These are phyloP conservation scores for Caloenas nicobarica DNA, from an alignment of 2,113 vertebrate species.

Conservation along the genomic window DNA sequence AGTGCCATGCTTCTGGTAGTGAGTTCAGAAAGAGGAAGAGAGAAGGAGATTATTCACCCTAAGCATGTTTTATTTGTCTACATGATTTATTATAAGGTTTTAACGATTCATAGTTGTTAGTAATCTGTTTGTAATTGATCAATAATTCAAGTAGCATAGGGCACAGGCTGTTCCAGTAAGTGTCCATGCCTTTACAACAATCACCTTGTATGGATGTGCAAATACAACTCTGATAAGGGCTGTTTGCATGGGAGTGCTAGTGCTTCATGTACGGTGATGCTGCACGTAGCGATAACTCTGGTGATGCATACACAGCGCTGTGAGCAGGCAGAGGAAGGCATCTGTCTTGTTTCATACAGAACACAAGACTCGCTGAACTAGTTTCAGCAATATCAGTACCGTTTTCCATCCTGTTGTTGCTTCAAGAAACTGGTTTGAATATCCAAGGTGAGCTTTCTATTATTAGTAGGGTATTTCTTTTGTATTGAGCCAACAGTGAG, in stretches of 20 bases:
- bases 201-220: slow-evolving; percentile 26
- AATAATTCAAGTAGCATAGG: slow-evolving; percentile 45
- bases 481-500: not conserved
- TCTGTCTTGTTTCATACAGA: not conserved
- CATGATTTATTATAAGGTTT: slow-evolving; percentile 38
- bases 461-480: not conserved
- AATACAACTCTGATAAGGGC: slow-evolving; percentile 36
- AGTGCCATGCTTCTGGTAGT: not conserved
- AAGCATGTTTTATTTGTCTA: slow-evolving; percentile 40
- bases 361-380: not conserved
- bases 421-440: not conserved
- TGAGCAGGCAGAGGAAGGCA: not conserved
- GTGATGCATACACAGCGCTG: not conserved
- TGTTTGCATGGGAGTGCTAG: slow-evolving; percentile 7
- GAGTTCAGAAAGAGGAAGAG: not conserved
- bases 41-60: slow-evolving; percentile 18
- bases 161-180: not conserved
- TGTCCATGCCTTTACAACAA: not conserved
- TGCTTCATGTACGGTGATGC: not conserved
- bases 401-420: not conserved
- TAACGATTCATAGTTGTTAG: slow-evolving; percentile 33
- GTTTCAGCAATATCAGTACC: not conserved
- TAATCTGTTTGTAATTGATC: slow-evolving; percentile 60
- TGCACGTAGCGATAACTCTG: not conserved
- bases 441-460: not conserved